These are phyloP conservation scores for Spheniscus humboldti DNA, from an alignment of 2,797 vertebrate genomes.

Conservation along the genomic window DNA sequence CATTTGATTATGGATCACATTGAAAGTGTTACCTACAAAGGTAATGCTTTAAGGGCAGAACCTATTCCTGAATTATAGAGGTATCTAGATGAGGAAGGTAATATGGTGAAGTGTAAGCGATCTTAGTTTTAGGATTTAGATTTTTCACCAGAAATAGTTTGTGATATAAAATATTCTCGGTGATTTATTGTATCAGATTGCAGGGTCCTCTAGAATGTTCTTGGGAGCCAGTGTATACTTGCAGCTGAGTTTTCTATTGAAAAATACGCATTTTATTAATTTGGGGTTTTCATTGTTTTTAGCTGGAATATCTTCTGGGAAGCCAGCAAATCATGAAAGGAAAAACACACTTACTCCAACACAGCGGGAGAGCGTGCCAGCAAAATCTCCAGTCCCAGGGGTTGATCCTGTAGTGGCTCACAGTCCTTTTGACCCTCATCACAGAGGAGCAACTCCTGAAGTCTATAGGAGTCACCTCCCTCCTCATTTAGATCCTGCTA, in stretches of 20 bases:
- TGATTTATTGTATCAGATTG: not conserved
- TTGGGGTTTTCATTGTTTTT: not conserved
- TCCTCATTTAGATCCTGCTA: conserved; percentile 86
- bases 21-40: not conserved
- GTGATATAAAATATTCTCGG: not conserved
- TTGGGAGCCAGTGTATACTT: not conserved
- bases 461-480: conserved; percentile 88
- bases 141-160: not conserved
- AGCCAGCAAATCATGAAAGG: conserved; percentile 88
- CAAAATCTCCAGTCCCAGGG: conserved; percentile 91
- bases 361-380: conserved; percentile 88
- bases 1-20: not conserved
- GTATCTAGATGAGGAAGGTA: not conserved
- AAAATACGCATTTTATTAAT: not conserved
- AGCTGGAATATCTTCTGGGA: conserved; percentile 85
- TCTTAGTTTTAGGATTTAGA: not conserved
- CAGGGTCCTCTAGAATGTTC: not conserved
- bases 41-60: not conserved
- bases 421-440: conserved; percentile 93
- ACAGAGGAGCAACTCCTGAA: conserved; percentile 83
- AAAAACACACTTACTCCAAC: conserved; percentile 92
- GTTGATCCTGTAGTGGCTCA: conserved; percentile 87
- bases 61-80: not conserved
- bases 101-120: not conserved
- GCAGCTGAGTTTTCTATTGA: not conserved